phyloP scores from a whole-genome alignment of 1,140 invertebrate species.

The Gryon sp. region DNA sequence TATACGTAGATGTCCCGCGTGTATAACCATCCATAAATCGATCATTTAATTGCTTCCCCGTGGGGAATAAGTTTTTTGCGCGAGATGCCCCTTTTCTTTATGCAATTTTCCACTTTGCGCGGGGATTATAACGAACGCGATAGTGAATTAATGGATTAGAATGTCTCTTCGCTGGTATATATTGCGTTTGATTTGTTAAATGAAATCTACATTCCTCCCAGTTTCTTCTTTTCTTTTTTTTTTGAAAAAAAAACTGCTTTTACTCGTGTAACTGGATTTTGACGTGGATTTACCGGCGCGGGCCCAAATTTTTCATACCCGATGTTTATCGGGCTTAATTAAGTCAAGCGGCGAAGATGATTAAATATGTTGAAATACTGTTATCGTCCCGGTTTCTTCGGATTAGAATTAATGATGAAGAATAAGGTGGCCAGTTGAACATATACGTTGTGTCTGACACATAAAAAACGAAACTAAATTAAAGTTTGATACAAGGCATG shows the following conservation, averaged over 20 bases:
- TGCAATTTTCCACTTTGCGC: slow-evolving; percentile 26
- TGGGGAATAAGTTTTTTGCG: slow-evolving; percentile 57
- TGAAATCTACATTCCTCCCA: background rate
- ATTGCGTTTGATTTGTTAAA: background rate
- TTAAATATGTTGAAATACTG: slow-evolving; percentile 4
- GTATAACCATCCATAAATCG: slow-evolving; percentile 74
- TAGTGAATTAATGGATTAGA: slow-evolving; percentile 29
- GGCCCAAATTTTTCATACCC: background rate
- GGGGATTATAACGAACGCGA: slow-evolving; percentile 15
- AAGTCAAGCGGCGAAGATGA: background rate
- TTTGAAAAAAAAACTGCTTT: background rate
- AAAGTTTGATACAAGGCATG: no score
- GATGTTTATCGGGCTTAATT: slow-evolving; percentile 7
- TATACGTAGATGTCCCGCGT: slow-evolving; percentile 64
- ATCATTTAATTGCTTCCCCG: slow-evolving; percentile 72
- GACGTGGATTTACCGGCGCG: background rate
- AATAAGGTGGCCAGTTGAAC: no score
- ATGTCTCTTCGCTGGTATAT: slow-evolving; percentile 3
- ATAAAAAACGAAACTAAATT: no score
- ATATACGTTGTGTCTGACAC: no score
- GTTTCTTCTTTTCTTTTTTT: background rate
- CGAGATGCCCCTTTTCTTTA: slow-evolving; percentile 32
- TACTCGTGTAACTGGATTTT: background rate
- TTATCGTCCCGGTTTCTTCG: background rate
- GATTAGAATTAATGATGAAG: background rate